Evolutionary conservation across 2,888 invertebrate genomes (phyloP).

Genomic region (Cordilura impudica): DNA sequence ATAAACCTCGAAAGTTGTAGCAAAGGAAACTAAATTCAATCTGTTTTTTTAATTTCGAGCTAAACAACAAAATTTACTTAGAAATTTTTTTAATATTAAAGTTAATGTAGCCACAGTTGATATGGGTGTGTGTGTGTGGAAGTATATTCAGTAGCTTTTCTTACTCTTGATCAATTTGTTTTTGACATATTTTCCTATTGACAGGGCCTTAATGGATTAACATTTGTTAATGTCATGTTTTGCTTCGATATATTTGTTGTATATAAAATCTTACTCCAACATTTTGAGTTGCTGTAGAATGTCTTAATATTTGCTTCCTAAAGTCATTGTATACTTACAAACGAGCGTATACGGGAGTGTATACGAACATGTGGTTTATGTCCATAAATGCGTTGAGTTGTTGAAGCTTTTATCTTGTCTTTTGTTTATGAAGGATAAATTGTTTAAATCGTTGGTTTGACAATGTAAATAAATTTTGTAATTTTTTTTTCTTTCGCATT

Average conservation of each 20-base stretch:
- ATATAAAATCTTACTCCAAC: background rate
- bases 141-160: constrained; percentile 2
- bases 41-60: constrained; percentile 13
- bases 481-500: constrained; percentile 1
- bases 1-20: too few species aligned
- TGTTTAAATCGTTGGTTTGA: constrained; percentile 59
- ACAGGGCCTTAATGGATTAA: constrained; percentile 76
- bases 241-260: constrained; percentile 19
- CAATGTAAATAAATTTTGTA: constrained; percentile 58
- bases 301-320: constrained; percentile 63
- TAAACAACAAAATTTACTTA: constrained; percentile 34
- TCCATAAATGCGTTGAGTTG: constrained; percentile 58
- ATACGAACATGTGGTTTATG: background rate
- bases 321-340: background rate
- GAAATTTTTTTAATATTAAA: constrained; percentile 3
- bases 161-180: constrained; percentile 63
- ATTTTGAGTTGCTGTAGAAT: constrained; percentile 42
- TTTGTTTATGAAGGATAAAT: constrained; percentile 62
- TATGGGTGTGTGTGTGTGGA: background rate
- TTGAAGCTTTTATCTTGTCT: constrained; percentile 59
- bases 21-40: constrained; percentile 33
- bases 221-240: constrained; percentile 75
- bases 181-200: constrained; percentile 76
- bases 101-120: constrained; percentile 17
- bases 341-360: background rate